Evolutionary conservation across 1,140 invertebrate species (phyloP), one percentile per base, ranked within the genome.

Genomic region (Harpegnathos saltator): DNA sequence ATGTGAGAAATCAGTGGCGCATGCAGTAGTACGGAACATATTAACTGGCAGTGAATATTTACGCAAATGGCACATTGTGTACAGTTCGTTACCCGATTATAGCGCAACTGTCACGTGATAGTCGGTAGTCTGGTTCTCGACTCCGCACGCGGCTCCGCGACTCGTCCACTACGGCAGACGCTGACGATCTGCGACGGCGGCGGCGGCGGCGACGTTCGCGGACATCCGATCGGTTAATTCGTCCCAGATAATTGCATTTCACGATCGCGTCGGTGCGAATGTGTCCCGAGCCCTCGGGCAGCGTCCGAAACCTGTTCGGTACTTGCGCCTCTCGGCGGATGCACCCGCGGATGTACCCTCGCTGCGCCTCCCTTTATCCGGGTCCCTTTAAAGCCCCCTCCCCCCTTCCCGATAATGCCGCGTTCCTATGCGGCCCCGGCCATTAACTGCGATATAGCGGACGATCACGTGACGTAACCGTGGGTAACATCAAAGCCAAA

Each of bases 401-500:
- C 65, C 56, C 78, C 56, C 69, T 33, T 63, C n/a, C n/a, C 69
- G 86, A 88, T 88, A 88, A 88, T 90, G 63, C 72, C 22, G 58
- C 77, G 80, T 82, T 81, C 56, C 65, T 82, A 84, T 85, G 69
- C 84, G 85, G 90, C 86, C 90, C 90, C 89, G 88, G 83, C 90
- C 92, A 94, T 93, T 93, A 92, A 90, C 89, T 87, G 88, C 87
- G 88, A 90, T 92, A 90, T 91, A 92, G 90, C 87, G 85, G 85
- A 72, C 89, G 91, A 92, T 93, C 91, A 88, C 85, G 89, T 91
- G 91, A 90, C 89, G 89, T 88, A 56, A 88, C 56, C 63, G 33
- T 50, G 89, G 89, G 89, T 90, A 92, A 94, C 92, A 94, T 94
- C 93, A 94, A 94, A 94, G 93, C 91, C 93, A 94, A 94, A 94